These are phyloP conservation scores for Eumaeus atala DNA, from an alignment of 1,140 invertebrate genomes.

Conservation along the genomic window DNA sequence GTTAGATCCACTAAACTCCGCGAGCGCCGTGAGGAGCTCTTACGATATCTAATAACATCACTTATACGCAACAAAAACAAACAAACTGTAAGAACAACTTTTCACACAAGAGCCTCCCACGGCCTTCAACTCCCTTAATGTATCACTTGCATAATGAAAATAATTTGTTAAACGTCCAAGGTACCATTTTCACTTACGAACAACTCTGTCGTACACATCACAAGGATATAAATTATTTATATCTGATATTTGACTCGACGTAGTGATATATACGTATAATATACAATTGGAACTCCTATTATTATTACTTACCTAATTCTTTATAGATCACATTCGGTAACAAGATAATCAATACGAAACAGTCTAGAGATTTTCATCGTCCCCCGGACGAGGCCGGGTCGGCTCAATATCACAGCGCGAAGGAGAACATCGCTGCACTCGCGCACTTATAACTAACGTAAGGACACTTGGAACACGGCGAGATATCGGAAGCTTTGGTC, in stretches of 20 bases:
- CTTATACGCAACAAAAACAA: constrained; percentile 25
- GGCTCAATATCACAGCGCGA: constrained; percentile 36
- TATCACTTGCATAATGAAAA: constrained; percentile 35
- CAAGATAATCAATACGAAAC: constrained; percentile 63
- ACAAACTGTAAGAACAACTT: constrained; percentile 29
- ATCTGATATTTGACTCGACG: constrained; percentile 55
- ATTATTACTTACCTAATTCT: constrained; percentile 70
- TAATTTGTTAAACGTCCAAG: constrained; percentile 29
- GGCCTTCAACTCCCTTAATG: constrained; percentile 17
- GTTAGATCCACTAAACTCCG: constrained; percentile 34
- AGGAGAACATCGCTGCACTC: constrained; percentile 17
- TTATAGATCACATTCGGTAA: constrained; percentile 71
- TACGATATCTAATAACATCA: constrained; percentile 17
- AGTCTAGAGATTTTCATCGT: constrained; percentile 54
- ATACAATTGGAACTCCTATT: constrained; percentile 74
- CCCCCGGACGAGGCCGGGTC: constrained; percentile 24
- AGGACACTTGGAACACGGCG: constrained; percentile 53
- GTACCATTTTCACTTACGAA: constrained; percentile 30
- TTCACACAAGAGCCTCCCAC: constrained; percentile 16
- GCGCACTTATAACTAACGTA: constrained; percentile 49
- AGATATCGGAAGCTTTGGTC: constrained; percentile 25
- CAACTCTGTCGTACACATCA: constrained; percentile 23
- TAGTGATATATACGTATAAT: constrained; percentile 67
- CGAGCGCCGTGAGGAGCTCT: constrained; percentile 19
- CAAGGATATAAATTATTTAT: constrained; percentile 32